Evolutionary conservation across 1,140 invertebrate genomes (phyloP), one percentile per base, ranked within the genome.

Genomic region (Rhopalosiphum maidis): DNA sequence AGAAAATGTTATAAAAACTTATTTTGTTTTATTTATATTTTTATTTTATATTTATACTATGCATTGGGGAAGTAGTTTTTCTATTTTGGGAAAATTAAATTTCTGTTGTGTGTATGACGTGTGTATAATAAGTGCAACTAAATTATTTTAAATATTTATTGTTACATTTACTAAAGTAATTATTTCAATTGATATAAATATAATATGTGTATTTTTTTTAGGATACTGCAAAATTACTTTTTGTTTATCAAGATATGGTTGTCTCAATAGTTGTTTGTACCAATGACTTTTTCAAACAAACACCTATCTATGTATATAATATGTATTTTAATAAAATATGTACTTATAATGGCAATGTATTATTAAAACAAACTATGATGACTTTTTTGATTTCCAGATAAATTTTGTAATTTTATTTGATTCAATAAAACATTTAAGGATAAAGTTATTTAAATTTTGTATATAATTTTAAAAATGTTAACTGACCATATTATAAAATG

Each of bases 101-200:
- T 46, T 46, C 46, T 46, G 11, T 46, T 51, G 9, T 8, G 46
- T 9, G 48, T 51, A 18, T 51, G 4, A 9, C 8, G 48, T 51
- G 18, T 51, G 48, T 51, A 51, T 51, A 51, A 51, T 51, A 51
- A 51, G 48, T 18, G 18, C 15, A n/a, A 77, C 18, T 77, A n/a
- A n/a, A 77, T 77, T n/a, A 15, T n/a, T 77, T 77, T n/a, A 77
- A 77, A 77, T n/a, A 77, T 77, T 77, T 77, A n/a, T 77, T n/a
- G 30, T 30, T 68, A 11, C 8, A 60, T 60, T 60, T 60, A 60
- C 9, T 60, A 30, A 60, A 9, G 7, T 25, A 30, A 3, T 68
- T 68, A 68, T 68, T 30, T 68, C 30, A n/a, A 68, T 68, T 11
- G 48, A 21, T 46, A 18, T 51, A 18, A 15, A 68, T 30, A 30